Base-by-base conservation (phyloP, 2,888 invertebrate genomes). In the Dascillus cervinus region DNA sequence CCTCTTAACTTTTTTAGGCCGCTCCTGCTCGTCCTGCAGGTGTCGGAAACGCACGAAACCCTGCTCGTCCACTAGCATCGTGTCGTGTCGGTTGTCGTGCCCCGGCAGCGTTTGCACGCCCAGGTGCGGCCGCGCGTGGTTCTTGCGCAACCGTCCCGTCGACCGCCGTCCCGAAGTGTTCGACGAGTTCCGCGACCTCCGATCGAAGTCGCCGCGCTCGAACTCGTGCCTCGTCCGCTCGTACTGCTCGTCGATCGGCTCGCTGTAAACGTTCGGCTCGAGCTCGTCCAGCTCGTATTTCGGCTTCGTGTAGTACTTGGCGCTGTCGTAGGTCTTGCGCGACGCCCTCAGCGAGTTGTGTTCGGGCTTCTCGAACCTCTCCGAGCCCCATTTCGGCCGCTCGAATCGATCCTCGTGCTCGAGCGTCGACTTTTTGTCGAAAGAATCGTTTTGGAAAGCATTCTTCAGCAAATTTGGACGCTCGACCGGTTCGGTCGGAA, bases 1-100 rank as follows among this genome's bases (percentile, higher is more conserved):
- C 32, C 58, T 56, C 40, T 58, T 56, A 13, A 46, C 45, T 34
- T 56, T 57, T 39, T 58, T 60, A 27, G 56, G 53, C 32, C 56
- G 52, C 11, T 50, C 44, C 22, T 13, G 12, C 12, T 48, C 45
- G 22, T 52, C 49, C 28, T 53, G 50, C 43, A 51, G 67, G 9
- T 82, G 79, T 40, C 87, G 73, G 66, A 90, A 89, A 46, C 91
- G 71, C 8, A 90, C 82, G 62, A 90, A 88, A 3, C 90, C 89
- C 55, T 89, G 85, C 56, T 91, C 90, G 39, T 87, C 84, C n/a
- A 89, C 87, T 41, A 90, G 67, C 86, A 90, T 88, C 46, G 87
- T 77, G 34, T 69, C 60, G 52, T 75, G 69, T 50, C 66, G 61
- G 3, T 67, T 62, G 50, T 70, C 74, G 51, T 73, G 73, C 47